A percentile compares a stretch with the other conserved stretches of the same genome.
phyloP scores from a whole-genome alignment of 2,113 vertebrate genomes.

The Tangachromis dhanisi region DNA sequence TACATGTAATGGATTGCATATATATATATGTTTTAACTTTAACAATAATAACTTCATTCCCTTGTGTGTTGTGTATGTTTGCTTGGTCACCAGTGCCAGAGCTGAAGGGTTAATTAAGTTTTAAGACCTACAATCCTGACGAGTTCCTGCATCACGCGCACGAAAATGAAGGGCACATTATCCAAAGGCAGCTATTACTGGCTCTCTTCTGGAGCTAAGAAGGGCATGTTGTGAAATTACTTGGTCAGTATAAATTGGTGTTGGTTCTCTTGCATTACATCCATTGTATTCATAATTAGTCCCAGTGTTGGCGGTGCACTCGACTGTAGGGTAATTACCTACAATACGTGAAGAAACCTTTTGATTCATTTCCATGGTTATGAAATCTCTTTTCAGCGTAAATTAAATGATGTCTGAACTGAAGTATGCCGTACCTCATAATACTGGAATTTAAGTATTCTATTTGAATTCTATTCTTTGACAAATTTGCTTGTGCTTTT shows the following conservation, averaged over 20 bases:
- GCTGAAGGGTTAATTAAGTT: background rate
- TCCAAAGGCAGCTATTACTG: background rate
- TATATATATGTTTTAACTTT: background rate
- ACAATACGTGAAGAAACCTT: background rate
- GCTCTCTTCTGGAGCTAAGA: background rate
- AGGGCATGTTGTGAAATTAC: background rate
- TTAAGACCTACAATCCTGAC: background rate
- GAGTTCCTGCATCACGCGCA: background rate
- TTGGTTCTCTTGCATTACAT: background rate
- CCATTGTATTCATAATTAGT: background rate
- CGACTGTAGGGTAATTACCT: background rate
- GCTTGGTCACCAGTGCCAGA: accelerated
- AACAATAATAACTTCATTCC: background rate
- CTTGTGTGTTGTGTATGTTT: background rate
- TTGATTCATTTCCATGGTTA: background rate
- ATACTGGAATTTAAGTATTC: background rate
- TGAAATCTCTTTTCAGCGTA: background rate
- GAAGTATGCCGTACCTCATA: background rate
- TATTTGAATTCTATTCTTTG: background rate
- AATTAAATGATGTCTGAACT: background rate
- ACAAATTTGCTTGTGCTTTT: background rate
- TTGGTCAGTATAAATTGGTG: background rate
- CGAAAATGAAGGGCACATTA: no score
- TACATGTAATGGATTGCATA: background rate
- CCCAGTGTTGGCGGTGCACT: background rate